Base-by-base conservation (phyloP, 2,888 invertebrate genomes). In the Gymnoscelis rufifasciata region DNA sequence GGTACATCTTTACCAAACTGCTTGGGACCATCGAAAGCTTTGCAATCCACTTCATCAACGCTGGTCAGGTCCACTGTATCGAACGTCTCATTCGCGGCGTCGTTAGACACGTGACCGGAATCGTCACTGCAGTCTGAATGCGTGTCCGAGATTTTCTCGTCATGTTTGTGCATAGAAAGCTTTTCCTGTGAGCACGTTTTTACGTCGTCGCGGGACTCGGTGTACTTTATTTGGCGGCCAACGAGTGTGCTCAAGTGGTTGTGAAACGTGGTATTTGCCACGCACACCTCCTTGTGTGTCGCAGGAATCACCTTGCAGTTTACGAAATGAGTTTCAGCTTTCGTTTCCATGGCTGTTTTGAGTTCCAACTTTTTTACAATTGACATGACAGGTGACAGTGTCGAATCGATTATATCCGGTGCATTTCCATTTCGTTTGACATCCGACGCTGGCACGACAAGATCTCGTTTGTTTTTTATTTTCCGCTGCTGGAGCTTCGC, bases 41-140 rank as follows among this genome's bases (percentile, higher is more conserved):
- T 83, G 61, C 82, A 80, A 59, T 82, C 84, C 54, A 83, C 76
- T 51, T 81, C 87, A 43, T 86, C 83, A 28, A 69, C 64, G 1
- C 82, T 71, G 47, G 75, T 76, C 43, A 76, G 51, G 43, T 79
- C 80, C 41, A 75, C 73, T 59, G 71, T 76, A 60, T 86, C 83
- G 57, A 81, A 84, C 12, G 73, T 64, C 6, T 93, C 93, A 68
- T 93, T 94, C 39, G 93, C 93, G 48, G 94, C 93, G 70, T 93
- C 94, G 66, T 94, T 94, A 38, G 94, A 94, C 59, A 94, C 94
- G 78, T 94, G 94, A 50, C 94, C 94, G 45, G 94, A 94, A 81
- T 94, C 94, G 64, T 94, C 94, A 47, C 94, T 93, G 63, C 93
- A 93, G 63, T 93, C 93, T 4, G 92, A 92, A 56, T 89, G 90